Percentiles rank a stretch among this genome's conserved stretches.
Evolutionary conservation across 2,113 vertebrate species (phyloP).

Genomic region (Epinephelus lanceolatus): DNA sequence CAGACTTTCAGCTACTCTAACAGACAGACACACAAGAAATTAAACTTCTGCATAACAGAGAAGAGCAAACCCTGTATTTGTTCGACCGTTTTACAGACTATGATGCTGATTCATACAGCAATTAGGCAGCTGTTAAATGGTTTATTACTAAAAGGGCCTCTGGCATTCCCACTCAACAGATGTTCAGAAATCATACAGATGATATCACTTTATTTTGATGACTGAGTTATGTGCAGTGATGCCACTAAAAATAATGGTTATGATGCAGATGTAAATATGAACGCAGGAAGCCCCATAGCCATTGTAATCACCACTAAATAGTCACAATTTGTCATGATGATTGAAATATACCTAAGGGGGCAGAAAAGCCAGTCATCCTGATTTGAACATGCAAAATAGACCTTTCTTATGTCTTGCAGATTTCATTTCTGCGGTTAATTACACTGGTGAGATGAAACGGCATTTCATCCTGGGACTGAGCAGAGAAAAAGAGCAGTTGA

Average conservation of each 20-base stretch:
- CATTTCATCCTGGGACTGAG: conserved; percentile 54
- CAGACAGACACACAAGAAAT: background rate
- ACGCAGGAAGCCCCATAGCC: background rate
- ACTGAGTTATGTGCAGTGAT: conserved; percentile 27
- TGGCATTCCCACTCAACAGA: conserved; percentile 65
- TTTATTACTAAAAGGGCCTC: conserved; percentile 62
- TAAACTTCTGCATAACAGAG: conserved; percentile 12
- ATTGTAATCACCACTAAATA: conserved; percentile 38
- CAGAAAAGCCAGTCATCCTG: conserved; percentile 12
- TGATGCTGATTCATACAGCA: conserved; percentile 60
- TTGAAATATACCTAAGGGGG: conserved; percentile 11
- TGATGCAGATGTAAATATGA: conserved; percentile 39
- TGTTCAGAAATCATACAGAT: conserved; percentile 66
- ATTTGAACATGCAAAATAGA: conserved; percentile 30
- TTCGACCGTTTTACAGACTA: conserved; percentile 39
- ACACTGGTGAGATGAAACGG: conserved; percentile 60
- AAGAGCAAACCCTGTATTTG: conserved; percentile 9
- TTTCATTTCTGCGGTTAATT: conserved; percentile 65
- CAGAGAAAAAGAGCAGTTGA: conserved; percentile 53
- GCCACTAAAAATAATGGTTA: conserved; percentile 29
- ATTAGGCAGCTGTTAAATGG: conserved; percentile 73
- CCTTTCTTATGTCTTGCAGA: conserved; percentile 21
- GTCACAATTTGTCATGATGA: conserved; percentile 36
- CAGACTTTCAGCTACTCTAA: background rate
- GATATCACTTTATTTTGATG: conserved; percentile 59